Base-by-base conservation (phyloP, 2,888 invertebrate species). In the Coelopa pilipes region DNA sequence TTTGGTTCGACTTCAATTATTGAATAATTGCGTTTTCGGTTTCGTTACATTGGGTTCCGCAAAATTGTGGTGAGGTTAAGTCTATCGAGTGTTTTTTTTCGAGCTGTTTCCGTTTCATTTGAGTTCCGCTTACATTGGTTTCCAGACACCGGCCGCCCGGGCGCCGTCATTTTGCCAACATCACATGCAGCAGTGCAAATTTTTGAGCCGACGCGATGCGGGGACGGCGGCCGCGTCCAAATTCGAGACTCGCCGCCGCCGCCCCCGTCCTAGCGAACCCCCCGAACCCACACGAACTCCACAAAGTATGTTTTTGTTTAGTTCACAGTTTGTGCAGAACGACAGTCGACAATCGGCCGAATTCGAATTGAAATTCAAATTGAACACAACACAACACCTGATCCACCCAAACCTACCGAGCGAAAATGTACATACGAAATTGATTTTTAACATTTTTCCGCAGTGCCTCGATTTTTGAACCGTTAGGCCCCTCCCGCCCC, bases 131-230 rank as follows among this genome's bases (percentile, higher is more conserved):
- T 59, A 57, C 12, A 57, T 57, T 66, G 63, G 55, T 69, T 76
- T 70, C 60, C 72, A 57, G 49, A 69, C 34, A 59, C 67, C 75
- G 70, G 59, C 55, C 71, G 75, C 46, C 72, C 21, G 66, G 63
- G 74, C 60, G 50, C 72, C 63, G n/a, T 53, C 65, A 45, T 71
- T 71, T 65, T 65, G 49, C 59, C 65, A 74, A 55, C 78, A 79
- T 79, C 80, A 78, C 80, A 81, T 34, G 34, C 34, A 85, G 84
- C 86, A 86, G 86, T 86, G 86, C 86, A 86, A 86, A 85, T 86
- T 86, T 84, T 84, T 85, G 84, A 79, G 82, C 76, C 55, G 75
- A 59, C 63, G 72, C 9, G 63, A 74, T 59, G 72, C 47, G n/a
- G 55, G 45, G 46, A 24, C 34, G 47, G 69, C 67, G 71, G 71